phyloP scores from a whole-genome alignment of 2,113 vertebrate genomes.

The Neogobius melanostomus region DNA sequence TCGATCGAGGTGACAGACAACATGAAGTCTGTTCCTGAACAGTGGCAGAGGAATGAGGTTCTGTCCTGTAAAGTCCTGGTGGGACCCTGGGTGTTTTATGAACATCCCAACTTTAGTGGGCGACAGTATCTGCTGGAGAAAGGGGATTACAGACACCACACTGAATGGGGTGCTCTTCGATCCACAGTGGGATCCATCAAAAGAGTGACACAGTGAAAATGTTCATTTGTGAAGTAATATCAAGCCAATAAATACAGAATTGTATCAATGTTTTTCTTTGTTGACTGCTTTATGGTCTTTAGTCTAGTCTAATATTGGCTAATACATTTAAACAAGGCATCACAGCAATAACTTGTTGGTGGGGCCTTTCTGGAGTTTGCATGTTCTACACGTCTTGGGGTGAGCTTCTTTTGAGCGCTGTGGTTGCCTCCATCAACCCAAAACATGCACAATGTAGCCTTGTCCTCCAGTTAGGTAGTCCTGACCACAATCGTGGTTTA shows the following conservation, averaged over 20 bases:
- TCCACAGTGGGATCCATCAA: conserved; percentile 46
- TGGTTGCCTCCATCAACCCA: too few relatives aligned
- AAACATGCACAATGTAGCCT: too few relatives aligned
- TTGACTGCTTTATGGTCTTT: neutral
- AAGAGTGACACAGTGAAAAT: conserved; percentile 28
- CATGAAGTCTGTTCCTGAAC: conserved; percentile 47
- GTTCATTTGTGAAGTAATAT: neutral
- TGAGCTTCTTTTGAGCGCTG: too few relatives aligned
- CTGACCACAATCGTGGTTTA: too few relatives aligned
- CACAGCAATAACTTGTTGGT: too few relatives aligned
- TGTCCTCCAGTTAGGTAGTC: too few relatives aligned
- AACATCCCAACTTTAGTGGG: conserved; percentile 64
- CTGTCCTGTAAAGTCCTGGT: conserved; percentile 61
- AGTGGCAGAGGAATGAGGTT: conserved; percentile 40
- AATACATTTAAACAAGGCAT: too few relatives aligned
- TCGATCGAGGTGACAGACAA: conserved; percentile 47
- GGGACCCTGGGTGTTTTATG: conserved; percentile 62
- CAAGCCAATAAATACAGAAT: neutral
- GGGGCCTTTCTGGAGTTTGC: too few relatives aligned
- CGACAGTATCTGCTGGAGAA: conserved; percentile 68
- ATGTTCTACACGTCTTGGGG: too few relatives aligned
- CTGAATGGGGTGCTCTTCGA: conserved; percentile 53
- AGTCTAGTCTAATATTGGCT: too few relatives aligned
- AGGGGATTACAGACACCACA: conserved; percentile 52
- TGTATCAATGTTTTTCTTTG: neutral